These are phyloP conservation scores for Epiblema foenella DNA, from an alignment of 2,888 invertebrate species.

Conservation along the genomic window DNA sequence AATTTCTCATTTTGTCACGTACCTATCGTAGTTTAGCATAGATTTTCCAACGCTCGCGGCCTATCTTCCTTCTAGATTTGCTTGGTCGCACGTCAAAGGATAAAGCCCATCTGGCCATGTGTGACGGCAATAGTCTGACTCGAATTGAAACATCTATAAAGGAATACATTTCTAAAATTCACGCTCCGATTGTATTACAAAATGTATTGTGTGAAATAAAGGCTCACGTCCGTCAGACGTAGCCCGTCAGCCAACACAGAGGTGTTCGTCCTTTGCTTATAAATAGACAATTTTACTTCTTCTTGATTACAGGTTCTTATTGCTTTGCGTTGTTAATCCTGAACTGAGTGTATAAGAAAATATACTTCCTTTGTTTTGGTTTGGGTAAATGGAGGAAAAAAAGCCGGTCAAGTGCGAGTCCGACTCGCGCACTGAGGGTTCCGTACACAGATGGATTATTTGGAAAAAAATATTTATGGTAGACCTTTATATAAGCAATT, in stretches of 20 bases:
- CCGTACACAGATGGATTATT: too few species aligned
- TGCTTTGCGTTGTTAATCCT: not conserved
- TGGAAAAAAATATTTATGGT: too few species aligned
- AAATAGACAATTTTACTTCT: not conserved
- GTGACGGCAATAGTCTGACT: constrained; percentile 30
- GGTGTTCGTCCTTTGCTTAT: constrained; percentile 1
- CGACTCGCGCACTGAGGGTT: too few species aligned
- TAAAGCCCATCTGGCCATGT: constrained; percentile 1
- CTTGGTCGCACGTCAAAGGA: constrained; percentile 24
- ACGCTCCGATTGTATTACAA: constrained; percentile 11
- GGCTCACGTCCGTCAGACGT: not conserved
- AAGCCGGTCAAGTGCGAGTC: too few species aligned
- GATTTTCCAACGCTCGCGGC: not conserved
- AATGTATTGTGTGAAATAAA: constrained; percentile 5
- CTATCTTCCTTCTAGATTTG: constrained; percentile 14
- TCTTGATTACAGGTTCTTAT: too few species aligned
- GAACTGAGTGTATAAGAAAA: not conserved
- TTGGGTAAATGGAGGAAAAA: too few species aligned
- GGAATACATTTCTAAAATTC: constrained; percentile 30
- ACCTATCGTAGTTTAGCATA: not conserved
- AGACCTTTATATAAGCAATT: too few species aligned
- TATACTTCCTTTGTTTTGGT: not conserved
- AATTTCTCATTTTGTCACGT: not conserved
- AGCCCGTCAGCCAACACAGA: not conserved
- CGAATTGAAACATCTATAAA: constrained; percentile 12